Evolutionary conservation across 2,797 vertebrate genomes (phyloP), one percentile per base, ranked within the genome.

Genomic region (Alfaro cultratus): DNA sequence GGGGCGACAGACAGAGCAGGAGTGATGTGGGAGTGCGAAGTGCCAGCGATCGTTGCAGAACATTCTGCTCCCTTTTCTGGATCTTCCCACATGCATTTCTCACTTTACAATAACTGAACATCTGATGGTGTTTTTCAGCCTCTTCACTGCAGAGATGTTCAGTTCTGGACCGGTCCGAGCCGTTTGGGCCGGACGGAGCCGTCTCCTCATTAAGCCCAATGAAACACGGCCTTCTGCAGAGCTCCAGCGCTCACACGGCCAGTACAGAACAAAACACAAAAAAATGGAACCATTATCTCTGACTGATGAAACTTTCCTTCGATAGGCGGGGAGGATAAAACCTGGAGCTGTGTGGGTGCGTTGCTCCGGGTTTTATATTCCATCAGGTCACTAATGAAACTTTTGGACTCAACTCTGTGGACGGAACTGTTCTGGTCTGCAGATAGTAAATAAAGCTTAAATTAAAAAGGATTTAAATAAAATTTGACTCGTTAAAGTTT

Each of bases 1-100:
- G 7, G 26, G 47, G 64, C 62, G 85, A 57, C 53, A 51, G 36
- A 60, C 9, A 10, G 57, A 7, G 55, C 60, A 57, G 18, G 46
- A 75, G 79, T 21, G 60, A 62, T 18, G 79, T 46, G 74, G 80
- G 76, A 67, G 79, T 62, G 41, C 26, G 78, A 41, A 76, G 68
- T 72, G 46, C 29, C 62, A 74, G 3, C 67, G 13, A 11, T 75
- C 75, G 47, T 80, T 75, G 62, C 76, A 74, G 31, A 79, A 64
- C 76, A 49, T 82, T 70, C 55, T 73, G 73, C 51, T 15, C 41
- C 62, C 0, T 60, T 60, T 76, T 74, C 68, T 31, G 49, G 6
- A 26, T 9, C 74, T 31, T 41, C 41, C 13, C 5, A 47, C 16
- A n/a, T 73, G 21, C n/a, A 8, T 73, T 67, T 76, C 57, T 79